Conservation (phyloP, 2,888 invertebrate genomes). For the Melanotus villosus region DNA sequence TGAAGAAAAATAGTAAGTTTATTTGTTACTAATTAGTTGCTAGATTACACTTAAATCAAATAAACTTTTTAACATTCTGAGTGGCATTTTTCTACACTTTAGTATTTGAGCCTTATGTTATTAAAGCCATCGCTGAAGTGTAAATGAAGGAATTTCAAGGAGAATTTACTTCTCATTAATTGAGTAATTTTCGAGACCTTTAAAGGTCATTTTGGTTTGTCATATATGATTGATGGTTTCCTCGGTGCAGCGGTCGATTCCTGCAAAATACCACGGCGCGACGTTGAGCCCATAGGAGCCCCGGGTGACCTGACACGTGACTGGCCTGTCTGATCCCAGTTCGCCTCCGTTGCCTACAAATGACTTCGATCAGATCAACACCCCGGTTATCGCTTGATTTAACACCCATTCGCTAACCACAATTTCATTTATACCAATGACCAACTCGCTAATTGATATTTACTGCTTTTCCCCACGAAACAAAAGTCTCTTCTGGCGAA, state of each 20-base stretch:
- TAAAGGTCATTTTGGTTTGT: constrained; percentile 24
- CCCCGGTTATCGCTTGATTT: constrained; percentile 49
- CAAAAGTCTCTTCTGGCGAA: background rate
- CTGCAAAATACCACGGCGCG: constrained; percentile 36
- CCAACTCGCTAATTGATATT: constrained; percentile 25
- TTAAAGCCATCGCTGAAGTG: background rate
- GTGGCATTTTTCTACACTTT: too few relatives aligned
- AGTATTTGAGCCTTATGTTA: too few relatives aligned
- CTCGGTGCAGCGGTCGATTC: constrained; percentile 32
- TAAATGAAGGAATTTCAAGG: constrained; percentile 11
- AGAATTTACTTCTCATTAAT: constrained; percentile 29
- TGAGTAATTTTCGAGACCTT: constrained; percentile 26
- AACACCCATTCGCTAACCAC: constrained; percentile 40
- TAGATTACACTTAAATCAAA: too few relatives aligned
- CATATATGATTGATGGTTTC: constrained; percentile 34
- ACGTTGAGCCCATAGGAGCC: constrained; percentile 36
- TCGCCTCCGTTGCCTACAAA: constrained; percentile 45
- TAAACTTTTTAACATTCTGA: too few relatives aligned
- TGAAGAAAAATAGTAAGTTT: too few relatives aligned
- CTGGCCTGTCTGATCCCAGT: constrained; percentile 44
- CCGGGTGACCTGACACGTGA: constrained; percentile 48
- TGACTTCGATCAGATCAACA: constrained; percentile 48
- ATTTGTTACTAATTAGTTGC: too few relatives aligned
- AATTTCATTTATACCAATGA: constrained; percentile 33
- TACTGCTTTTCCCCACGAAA: background rate